Evolutionary conservation across 2,113 vertebrate genomes (phyloP).

Genomic region (Ceuthmochares aereus): DNA sequence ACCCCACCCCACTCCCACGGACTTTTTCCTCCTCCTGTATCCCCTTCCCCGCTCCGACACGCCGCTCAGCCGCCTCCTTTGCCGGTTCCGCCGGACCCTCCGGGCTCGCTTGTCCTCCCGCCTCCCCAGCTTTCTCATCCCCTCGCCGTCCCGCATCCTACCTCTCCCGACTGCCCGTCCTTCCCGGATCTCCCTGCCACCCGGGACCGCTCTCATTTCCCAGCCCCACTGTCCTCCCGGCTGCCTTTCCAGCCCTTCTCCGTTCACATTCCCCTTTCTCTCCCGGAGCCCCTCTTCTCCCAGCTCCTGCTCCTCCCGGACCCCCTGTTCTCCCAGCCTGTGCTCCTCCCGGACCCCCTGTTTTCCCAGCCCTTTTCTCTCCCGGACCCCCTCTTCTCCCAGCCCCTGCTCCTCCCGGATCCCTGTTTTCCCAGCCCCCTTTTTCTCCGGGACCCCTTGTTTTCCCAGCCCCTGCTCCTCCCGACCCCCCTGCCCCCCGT

Average conservation of each 20-base stretch:
- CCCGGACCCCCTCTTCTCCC: too few relatives aligned
- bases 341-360: neutral
- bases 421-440: too few relatives aligned
- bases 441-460: too few relatives aligned
- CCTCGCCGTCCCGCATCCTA: neutral
- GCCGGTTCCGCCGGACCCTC: neutral
- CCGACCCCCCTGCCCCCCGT: neutral
- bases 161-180: neutral
- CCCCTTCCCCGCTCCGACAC: neutral
- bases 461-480: neutral
- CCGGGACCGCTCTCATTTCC: neutral
- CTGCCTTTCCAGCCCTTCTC: neutral
- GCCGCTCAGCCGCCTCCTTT: neutral
- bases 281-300: neutral
- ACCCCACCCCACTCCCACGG: too few relatives aligned
- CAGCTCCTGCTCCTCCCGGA: neutral
- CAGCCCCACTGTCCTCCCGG: neutral
- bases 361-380: too few relatives aligned
- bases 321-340: neutral
- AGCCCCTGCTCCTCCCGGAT: too few relatives aligned
- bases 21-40: neutral
- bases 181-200: slow-evolving; percentile 5
- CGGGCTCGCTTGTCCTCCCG: neutral
- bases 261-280: neutral
- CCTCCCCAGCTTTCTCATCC: neutral